phyloP scores from a whole-genome alignment of 2,888 invertebrate genomes.

The Lapara coniferarum region DNA sequence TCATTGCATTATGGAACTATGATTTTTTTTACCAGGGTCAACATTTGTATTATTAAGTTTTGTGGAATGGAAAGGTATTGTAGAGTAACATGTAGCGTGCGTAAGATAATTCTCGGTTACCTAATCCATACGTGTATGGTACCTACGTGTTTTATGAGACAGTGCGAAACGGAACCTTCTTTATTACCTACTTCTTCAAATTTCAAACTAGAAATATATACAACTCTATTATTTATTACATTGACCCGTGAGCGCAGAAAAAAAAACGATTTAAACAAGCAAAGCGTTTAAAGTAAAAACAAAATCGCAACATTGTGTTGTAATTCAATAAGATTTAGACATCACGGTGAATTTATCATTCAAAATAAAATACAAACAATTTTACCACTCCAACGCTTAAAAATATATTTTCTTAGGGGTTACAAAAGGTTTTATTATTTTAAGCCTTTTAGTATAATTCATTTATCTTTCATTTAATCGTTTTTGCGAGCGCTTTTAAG shows the following conservation, averaged over 20 bases:
- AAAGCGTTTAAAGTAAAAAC: constrained; percentile 45
- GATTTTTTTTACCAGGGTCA: too few relatives aligned
- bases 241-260: constrained; percentile 56
- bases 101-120: too few relatives aligned
- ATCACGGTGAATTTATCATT: neutral
- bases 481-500: constrained; percentile 13
- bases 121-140: too few relatives aligned
- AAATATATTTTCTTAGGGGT: constrained; percentile 21
- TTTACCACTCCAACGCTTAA: neutral
- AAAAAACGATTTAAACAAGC: constrained; percentile 47
- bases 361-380: constrained; percentile 6
- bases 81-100: too few relatives aligned
- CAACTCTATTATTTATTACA: too few relatives aligned
- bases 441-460: constrained; percentile 21
- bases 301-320: constrained; percentile 33
- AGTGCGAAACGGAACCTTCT: neutral
- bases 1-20: too few relatives aligned
- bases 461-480: constrained; percentile 20
- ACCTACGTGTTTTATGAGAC: too few relatives aligned
- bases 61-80: too few relatives aligned
- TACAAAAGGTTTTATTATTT: constrained; percentile 23
- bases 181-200: neutral
- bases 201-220: constrained; percentile 23
- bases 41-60: too few relatives aligned
- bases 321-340: constrained; percentile 23